Evolutionary conservation across 1,140 invertebrate genomes (phyloP), one percentile per base, ranked within the genome.

Genomic region (Teleopsis dalmanni): DNA sequence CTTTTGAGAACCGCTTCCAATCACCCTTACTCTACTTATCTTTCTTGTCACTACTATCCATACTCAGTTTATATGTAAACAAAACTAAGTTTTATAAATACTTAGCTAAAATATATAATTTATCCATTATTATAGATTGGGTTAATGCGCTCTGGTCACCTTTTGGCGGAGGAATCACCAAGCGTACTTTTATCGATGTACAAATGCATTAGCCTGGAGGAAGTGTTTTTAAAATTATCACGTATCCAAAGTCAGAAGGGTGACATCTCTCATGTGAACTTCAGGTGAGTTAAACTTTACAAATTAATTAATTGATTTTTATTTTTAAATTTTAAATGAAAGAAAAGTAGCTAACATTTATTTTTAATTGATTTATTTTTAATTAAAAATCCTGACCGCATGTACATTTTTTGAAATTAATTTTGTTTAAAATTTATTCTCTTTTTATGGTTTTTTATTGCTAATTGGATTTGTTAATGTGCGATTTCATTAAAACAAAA

Each of bases 141-240:
- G 52, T 74, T 98, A 22, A 96, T 98, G 92, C 78, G 94, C 54
- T 89, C 84, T 59, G 93, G 94, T 11, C 78, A 87, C 35, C 75
- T 97, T 29, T 71, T 97, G 56, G 93, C 93, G 1, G 93, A 98
- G 74, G 87, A 94, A 65, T 87, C 90, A 3, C 94, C 94, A 1
- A 81, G 86, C 27, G 81, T 83, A 22, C 76, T 96, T 1, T 77
- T 97, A 21, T 75, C 81, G 6, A 83, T 86, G 73, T 92, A 93
- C 70, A 81, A 81, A 56, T 89, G 87, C 62, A 77, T 84, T 52
- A 88, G 85, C 18, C 72, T 97, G 7, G 93, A 97, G 73, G 91
- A 94, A 55, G 91, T 96, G 2, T 98, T 98, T 73, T 76, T 98
- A 10, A 92, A 94, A 71, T 74, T 97, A 1, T 95, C 78, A 7